Evolutionary conservation across 2,113 vertebrate species (phyloP).

Genomic region (Pica pica): DNA sequence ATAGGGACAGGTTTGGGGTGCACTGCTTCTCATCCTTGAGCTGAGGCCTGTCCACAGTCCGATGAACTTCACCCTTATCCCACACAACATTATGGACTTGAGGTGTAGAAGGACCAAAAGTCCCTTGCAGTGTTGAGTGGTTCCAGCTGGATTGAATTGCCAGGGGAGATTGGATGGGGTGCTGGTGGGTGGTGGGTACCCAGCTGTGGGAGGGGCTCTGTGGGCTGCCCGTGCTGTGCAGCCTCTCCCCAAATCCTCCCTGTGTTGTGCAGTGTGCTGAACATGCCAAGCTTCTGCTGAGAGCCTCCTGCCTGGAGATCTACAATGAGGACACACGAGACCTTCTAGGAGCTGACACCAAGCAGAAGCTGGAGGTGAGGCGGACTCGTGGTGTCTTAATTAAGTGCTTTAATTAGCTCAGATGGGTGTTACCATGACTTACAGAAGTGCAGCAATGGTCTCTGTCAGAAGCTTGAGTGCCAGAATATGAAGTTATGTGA

Average conservation of each 20-base stretch:
- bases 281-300: conserved; percentile 85
- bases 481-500: not conserved
- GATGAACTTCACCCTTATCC: not conserved
- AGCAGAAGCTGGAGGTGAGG: conserved; percentile 87
- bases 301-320: conserved; percentile 89
- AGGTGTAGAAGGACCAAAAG: not conserved
- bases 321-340: conserved; percentile 87
- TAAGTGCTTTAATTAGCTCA: not conserved
- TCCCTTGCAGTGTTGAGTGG: not conserved
- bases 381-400: not conserved
- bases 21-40: not conserved
- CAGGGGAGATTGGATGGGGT: not conserved
- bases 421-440: not conserved
- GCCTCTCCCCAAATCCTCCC: not conserved
- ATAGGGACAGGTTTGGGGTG: not conserved
- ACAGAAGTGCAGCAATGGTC: not conserved
- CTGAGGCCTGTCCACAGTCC: not conserved
- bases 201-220: not conserved
- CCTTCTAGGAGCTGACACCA: conserved; percentile 83
- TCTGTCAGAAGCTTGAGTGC: not conserved
- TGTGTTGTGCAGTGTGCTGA: conserved; percentile 79
- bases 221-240: not conserved
- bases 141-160: not conserved
- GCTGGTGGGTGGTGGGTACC: not conserved
- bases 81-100: accelerated